A percentile compares a stretch with the other conserved stretches of the same genome.
phyloP scores from a whole-genome alignment of 2,888 invertebrate genomes.

The Conomelus anceps region DNA sequence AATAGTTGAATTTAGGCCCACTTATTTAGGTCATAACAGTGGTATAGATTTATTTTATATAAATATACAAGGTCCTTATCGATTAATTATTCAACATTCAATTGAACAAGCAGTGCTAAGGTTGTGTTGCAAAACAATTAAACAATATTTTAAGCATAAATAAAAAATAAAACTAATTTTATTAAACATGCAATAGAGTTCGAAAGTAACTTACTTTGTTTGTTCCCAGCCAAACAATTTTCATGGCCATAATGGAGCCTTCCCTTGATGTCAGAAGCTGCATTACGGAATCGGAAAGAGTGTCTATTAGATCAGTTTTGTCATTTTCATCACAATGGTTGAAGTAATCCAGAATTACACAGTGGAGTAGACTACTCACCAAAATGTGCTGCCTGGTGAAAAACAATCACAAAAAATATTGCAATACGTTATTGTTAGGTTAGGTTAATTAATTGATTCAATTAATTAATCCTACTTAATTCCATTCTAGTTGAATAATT shows the following conservation, averaged over 20 bases:
- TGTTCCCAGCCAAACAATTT: conserved; percentile 81
- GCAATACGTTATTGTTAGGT: background rate
- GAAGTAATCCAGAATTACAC: conserved; percentile 74
- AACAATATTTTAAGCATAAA: too few relatives aligned
- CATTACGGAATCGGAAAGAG: conserved; percentile 23
- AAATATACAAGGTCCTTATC: too few relatives aligned
- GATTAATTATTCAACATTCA: too few relatives aligned
- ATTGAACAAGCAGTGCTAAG: too few relatives aligned
- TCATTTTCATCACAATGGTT: conserved; percentile 63
- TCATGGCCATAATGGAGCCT: conserved; percentile 71
- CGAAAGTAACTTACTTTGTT: conserved; percentile 52
- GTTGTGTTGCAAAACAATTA: too few relatives aligned
- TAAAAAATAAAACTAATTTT: background rate
- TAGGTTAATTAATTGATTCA: background rate
- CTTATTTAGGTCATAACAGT: too few relatives aligned
- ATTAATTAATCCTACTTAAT: background rate
- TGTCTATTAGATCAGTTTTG: conserved; percentile 54
- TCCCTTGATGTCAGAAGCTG: conserved; percentile 59
- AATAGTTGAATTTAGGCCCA: too few relatives aligned
- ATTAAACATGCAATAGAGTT: too few relatives aligned
- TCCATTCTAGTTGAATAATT: background rate
- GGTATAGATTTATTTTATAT: too few relatives aligned
- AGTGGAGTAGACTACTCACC: conserved; percentile 62
- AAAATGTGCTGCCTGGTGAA: conserved; percentile 41
- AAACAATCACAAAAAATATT: background rate